Percentiles rank a stretch among this genome's conserved stretches.
phyloP scores from a whole-genome alignment of 2,797 vertebrate genomes.

The Taenioides sp. region DNA sequence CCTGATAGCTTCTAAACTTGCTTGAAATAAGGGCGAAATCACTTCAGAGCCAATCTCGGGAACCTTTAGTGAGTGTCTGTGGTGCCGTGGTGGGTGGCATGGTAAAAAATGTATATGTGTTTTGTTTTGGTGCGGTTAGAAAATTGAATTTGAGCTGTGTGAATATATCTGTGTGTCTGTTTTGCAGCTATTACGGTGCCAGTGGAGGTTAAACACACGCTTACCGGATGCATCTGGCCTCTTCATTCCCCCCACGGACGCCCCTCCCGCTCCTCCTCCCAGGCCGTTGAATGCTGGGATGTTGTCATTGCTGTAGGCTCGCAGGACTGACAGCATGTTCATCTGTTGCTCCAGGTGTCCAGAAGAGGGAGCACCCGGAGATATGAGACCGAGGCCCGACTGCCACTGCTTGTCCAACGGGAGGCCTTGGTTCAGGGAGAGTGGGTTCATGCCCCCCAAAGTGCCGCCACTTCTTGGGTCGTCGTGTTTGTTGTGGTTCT shows the following conservation, averaged over 20 bases:
- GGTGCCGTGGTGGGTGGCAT: slow-evolving; percentile 66
- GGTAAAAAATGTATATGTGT: slow-evolving; percentile 58
- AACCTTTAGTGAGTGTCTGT: slow-evolving; percentile 65
- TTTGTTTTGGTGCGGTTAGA: slow-evolving; percentile 42
- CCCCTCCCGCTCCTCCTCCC: slow-evolving; percentile 78
- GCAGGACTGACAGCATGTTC: slow-evolving; percentile 94
- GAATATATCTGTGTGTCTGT: slow-evolving; percentile 20
- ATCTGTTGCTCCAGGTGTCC: slow-evolving; percentile 93
- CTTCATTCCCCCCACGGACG: slow-evolving; percentile 86
- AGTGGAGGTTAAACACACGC: slow-evolving; percentile 69
- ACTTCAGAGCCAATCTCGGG: slow-evolving; percentile 79
- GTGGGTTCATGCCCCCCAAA: slow-evolving; percentile 70
- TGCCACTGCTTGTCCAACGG: slow-evolving; percentile 88
- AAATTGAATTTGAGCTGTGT: slow-evolving; percentile 55
- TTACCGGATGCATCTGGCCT: slow-evolving; percentile 96
- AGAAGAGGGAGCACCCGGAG: slow-evolving; percentile 81
- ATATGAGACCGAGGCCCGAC: slow-evolving; percentile 82
- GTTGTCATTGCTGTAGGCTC: slow-evolving; percentile 95
- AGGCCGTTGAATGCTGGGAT: slow-evolving; percentile 93
- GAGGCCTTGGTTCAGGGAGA: slow-evolving; percentile 83
- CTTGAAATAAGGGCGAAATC: slow-evolving; percentile 83
- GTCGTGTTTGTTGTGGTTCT: slow-evolving; percentile 55
- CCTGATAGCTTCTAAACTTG: slow-evolving; percentile 83
- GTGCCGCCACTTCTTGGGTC: slow-evolving; percentile 60
- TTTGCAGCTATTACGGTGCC: slow-evolving; percentile 26